Conservation (phyloP, 1,140 invertebrate species). For the Chironomus tepperi region DNA sequence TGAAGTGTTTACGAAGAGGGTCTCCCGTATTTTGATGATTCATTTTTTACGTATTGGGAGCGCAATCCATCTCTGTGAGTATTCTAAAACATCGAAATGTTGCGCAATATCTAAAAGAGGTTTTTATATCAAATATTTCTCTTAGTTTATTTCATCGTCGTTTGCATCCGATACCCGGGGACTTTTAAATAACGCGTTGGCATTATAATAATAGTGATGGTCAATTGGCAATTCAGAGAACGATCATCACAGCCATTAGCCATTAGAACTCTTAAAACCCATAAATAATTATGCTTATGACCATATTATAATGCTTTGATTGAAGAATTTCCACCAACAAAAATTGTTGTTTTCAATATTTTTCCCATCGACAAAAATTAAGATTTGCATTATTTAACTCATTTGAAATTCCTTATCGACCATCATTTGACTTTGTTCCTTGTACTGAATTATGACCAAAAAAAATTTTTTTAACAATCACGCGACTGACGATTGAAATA, state of each 20-base stretch:
- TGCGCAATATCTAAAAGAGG: not conserved
- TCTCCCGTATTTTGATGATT: not conserved
- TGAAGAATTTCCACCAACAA: too few relatives aligned
- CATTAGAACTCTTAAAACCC: not conserved
- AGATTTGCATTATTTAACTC: too few relatives aligned
- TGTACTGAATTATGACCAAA: too few relatives aligned
- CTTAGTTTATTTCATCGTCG: not conserved
- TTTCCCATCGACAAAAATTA: too few relatives aligned
- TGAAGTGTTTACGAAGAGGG: not conserved
- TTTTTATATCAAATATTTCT: not conserved
- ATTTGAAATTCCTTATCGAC: too few relatives aligned
- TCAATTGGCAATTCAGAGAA: constrained; percentile 15
- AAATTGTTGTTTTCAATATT: too few relatives aligned
- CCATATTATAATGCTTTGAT: too few relatives aligned
- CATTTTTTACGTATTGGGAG: not conserved
- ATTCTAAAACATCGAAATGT: not conserved
- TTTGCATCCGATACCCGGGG: not conserved
- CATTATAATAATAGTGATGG: constrained; percentile 7
- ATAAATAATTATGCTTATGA: not conserved
- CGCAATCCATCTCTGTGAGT: constrained; percentile 3
- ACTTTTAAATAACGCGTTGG: too few relatives aligned
- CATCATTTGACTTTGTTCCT: too few relatives aligned
- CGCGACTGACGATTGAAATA: too few relatives aligned
- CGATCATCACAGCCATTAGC: not conserved
- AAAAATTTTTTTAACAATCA: too few relatives aligned